A percentile compares a stretch with the other conserved stretches of the same genome.
phyloP scores from a whole-genome alignment of 2,888 invertebrate genomes.

The Leptinotarsa peninsularis region DNA sequence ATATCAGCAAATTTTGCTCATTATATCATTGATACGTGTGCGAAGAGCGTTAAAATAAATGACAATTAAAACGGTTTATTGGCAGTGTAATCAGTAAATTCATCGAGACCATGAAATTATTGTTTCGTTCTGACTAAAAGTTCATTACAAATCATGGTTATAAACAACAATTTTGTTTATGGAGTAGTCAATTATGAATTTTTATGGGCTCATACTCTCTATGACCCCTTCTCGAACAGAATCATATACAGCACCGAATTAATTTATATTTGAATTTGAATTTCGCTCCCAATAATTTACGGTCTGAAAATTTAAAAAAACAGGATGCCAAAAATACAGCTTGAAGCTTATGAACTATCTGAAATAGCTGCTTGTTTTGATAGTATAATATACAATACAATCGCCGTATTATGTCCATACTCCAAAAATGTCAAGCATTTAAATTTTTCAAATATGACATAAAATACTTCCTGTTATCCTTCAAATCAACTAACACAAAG shows the following conservation, averaged over 20 bases:
- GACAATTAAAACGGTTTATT: constrained; percentile 48
- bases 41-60: constrained; percentile 47
- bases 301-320: background rate
- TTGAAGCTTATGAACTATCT: too few relatives aligned
- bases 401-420: too few relatives aligned
- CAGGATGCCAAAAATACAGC: background rate
- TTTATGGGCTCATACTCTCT: background rate
- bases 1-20: constrained; percentile 44
- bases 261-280: background rate
- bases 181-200: background rate
- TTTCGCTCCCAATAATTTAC: background rate
- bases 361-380: too few relatives aligned
- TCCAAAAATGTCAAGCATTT: too few relatives aligned
- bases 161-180: constrained; percentile 27
- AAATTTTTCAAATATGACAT: too few relatives aligned
- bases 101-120: constrained; percentile 33
- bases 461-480: too few relatives aligned
- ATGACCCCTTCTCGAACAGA: background rate
- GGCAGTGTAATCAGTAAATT: constrained; percentile 43
- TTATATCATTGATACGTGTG: constrained; percentile 45
- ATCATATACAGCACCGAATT: background rate
- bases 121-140: constrained; percentile 29
- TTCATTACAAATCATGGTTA: constrained; percentile 33
- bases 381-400: too few relatives aligned
- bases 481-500: too few relatives aligned